Percentiles rank a stretch among this genome's conserved stretches.
Evolutionary conservation across 2,113 vertebrate genomes (phyloP).

Genomic region (Pygoscelis antarcticus): DNA sequence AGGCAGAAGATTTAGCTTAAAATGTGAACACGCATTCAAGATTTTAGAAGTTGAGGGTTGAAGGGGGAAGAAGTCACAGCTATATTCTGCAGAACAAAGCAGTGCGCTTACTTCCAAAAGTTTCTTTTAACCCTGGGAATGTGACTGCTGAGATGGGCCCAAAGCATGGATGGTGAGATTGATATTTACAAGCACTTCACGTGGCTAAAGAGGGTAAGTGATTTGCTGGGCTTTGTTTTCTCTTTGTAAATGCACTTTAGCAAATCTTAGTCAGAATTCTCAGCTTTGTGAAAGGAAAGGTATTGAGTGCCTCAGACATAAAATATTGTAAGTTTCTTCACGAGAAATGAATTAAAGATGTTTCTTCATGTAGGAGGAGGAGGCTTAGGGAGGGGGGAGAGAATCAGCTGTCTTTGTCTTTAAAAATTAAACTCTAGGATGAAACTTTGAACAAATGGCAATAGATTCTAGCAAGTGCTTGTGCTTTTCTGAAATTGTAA

Average conservation of each 20-base stretch:
- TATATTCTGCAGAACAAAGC: constrained; percentile 60
- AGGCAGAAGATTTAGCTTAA: constrained; percentile 39
- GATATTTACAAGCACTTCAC: constrained; percentile 97
- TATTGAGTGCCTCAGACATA: not conserved
- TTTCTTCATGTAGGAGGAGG: not conserved
- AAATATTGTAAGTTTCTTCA: constrained; percentile 42
- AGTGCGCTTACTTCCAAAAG: constrained; percentile 48
- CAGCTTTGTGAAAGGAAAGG: not conserved
- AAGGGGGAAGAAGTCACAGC: constrained; percentile 22
- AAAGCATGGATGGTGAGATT: constrained; percentile 94
- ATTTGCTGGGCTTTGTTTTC: constrained; percentile 50
- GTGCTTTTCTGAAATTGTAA: not conserved
- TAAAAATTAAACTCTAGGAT: constrained; percentile 51
- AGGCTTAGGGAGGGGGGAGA: not conserved
- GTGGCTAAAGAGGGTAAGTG: constrained; percentile 96
- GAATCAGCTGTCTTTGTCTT: constrained; percentile 75
- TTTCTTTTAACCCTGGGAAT: constrained; percentile 65
- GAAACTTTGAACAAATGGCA: constrained; percentile 45
- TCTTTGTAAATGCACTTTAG: constrained; percentile 2
- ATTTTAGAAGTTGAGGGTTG: constrained; percentile 37
- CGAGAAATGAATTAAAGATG: constrained; percentile 65
- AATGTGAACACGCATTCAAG: constrained; percentile 53
- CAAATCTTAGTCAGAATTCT: not conserved
- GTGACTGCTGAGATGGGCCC: constrained; percentile 87
- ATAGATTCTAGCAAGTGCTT: not conserved